Conservation (phyloP, 2,888 invertebrate genomes). For the Troilus luridus region DNA sequence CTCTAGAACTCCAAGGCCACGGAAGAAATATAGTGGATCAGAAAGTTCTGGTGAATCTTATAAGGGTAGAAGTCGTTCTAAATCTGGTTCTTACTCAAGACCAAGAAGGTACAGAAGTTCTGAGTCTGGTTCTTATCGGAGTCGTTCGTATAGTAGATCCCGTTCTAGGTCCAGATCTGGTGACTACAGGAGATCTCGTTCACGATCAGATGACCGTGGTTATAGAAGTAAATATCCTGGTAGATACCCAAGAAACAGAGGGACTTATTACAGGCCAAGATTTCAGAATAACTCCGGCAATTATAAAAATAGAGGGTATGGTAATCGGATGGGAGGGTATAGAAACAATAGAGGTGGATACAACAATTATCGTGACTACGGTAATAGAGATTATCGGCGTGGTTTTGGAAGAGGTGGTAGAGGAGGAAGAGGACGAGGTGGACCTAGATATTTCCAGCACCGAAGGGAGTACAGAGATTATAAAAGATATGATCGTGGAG, state of each 20-base stretch:
- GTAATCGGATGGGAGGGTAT: conserved; percentile 73
- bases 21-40: conserved; percentile 65
- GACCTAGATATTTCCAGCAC: conserved; percentile 67
- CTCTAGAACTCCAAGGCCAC: conserved; percentile 64
- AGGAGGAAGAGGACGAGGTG: conserved; percentile 69
- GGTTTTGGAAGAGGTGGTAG: conserved; percentile 66
- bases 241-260: conserved; percentile 76
- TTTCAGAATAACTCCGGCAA: conserved; percentile 73
- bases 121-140: conserved; percentile 64
- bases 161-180: conserved; percentile 73
- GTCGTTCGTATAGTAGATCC: conserved; percentile 66
- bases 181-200: conserved; percentile 72
- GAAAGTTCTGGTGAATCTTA: conserved; percentile 63
- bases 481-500: conserved; percentile 67
- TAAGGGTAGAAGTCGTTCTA: conserved; percentile 70
- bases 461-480: conserved; percentile 68
- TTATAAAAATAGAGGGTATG: conserved; percentile 73
- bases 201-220: conserved; percentile 71
- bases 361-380: conserved; percentile 65
- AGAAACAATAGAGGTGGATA: conserved; percentile 71
- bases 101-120: conserved; percentile 68
- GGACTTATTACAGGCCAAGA: conserved; percentile 84
- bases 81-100: conserved; percentile 78
- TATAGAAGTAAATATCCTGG: conserved; percentile 66
- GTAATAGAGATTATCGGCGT: conserved; percentile 61